phyloP scores from a whole-genome alignment of 2,113 vertebrate genomes.

The Nanorana parkeri region DNA sequence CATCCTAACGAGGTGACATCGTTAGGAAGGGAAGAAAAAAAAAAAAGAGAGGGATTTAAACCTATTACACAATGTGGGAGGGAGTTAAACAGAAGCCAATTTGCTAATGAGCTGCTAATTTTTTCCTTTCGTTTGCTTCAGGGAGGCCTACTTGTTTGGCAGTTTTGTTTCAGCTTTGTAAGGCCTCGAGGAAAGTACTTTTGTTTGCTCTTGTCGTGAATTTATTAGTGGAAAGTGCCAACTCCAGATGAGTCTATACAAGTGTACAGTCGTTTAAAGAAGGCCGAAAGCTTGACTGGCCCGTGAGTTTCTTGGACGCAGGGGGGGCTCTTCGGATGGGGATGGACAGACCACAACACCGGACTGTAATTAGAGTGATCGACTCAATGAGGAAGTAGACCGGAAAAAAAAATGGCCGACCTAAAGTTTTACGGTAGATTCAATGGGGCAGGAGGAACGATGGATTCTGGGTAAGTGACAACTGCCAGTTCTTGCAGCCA shows the following conservation, averaged over 20 bases:
- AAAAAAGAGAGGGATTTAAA: slow-evolving; percentile 48
- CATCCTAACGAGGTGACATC: slow-evolving; percentile 55
- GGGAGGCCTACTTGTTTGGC: neutral
- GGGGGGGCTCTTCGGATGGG: neutral
- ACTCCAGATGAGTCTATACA: no score
- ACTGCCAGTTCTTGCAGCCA: no score
- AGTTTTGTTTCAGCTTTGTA: neutral
- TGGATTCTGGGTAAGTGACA: slow-evolving; percentile 44
- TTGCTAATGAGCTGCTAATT: slow-evolving; percentile 51
- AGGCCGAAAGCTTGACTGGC: no score
- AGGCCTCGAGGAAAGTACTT: neutral
- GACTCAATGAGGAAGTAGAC: neutral
- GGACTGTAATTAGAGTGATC: no score
- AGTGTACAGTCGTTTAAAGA: no score
- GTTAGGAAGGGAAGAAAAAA: slow-evolving; percentile 45
- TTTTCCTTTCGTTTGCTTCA: slow-evolving; percentile 18
- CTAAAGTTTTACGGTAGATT: slow-evolving; percentile 33
- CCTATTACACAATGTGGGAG: slow-evolving; percentile 55
- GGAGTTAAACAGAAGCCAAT: slow-evolving; percentile 29
- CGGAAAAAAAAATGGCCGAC: slow-evolving; percentile 11
- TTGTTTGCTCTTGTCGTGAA: neutral
- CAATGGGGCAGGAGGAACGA: slow-evolving; percentile 8
- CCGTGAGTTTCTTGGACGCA: neutral
- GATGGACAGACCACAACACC: neutral
- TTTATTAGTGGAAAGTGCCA: no score